Percentiles rank a stretch among this genome's conserved stretches.
phyloP scores from a whole-genome alignment of 2,888 invertebrate genomes.

The Heliconius sara region DNA sequence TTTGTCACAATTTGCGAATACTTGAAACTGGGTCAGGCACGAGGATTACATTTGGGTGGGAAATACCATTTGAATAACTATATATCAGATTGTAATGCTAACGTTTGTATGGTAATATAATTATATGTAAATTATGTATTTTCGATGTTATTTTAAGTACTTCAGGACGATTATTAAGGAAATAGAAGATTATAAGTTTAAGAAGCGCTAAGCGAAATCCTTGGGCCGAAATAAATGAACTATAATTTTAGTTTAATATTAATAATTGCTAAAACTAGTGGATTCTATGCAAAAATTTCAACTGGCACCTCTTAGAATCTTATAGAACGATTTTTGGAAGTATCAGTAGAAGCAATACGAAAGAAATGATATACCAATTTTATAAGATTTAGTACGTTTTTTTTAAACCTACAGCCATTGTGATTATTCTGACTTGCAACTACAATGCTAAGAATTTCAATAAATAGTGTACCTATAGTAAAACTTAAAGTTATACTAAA shows the following conservation, averaged over 20 bases:
- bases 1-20: constrained; percentile 25
- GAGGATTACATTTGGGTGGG: constrained; percentile 22
- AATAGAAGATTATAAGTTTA: background rate
- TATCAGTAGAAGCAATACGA: no score
- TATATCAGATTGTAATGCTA: background rate
- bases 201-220: background rate
- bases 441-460: no score
- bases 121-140: constrained; percentile 1
- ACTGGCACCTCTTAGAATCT: no score
- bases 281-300: no score
- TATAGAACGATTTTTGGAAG: no score
- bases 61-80: constrained; percentile 1
- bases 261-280: no score
- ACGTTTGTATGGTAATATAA: background rate
- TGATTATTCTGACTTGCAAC: no score
- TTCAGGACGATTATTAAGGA: background rate
- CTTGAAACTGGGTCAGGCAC: constrained; percentile 26
- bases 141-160: background rate
- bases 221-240: background rate
- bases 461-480: no score
- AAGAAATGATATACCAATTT: no score
- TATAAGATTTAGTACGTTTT: no score
- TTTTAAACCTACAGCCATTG: no score
- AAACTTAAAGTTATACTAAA: no score
- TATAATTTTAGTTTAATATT: background rate